phyloP scores from a whole-genome alignment of 1,140 invertebrate species.

The Hylaeus volcanicus region DNA sequence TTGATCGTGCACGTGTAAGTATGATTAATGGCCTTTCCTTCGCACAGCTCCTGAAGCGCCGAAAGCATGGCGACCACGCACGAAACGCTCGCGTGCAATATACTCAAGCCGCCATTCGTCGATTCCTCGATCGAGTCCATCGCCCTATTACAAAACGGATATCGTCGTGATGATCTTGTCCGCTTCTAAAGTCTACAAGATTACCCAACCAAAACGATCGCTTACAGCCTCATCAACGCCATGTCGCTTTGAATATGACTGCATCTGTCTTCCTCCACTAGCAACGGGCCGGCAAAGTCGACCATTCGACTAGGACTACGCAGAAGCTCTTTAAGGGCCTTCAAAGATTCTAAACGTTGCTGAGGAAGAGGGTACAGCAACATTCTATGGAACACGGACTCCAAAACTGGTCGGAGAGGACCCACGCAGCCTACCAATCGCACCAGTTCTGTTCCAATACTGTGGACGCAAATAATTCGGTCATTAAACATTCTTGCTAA shows the following conservation, averaged over 20 bases:
- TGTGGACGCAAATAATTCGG: conserved; percentile 74
- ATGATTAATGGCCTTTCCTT: conserved; percentile 84
- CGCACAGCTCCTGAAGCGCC: conserved; percentile 90
- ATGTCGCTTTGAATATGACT: conserved; percentile 91
- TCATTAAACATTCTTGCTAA: neutral
- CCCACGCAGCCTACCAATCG: conserved; percentile 91
- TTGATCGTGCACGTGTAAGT: conserved; percentile 85
- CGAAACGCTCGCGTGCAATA: conserved; percentile 89
- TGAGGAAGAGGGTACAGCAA: conserved; percentile 91
- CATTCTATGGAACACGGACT: conserved; percentile 96
- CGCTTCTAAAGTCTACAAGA: neutral
- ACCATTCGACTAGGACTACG: conserved; percentile 87
- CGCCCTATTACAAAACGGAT: conserved; percentile 82
- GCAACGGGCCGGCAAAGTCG: conserved; percentile 85
- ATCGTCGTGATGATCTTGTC: neutral
- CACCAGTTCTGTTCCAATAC: conserved; percentile 93
- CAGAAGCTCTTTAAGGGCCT: conserved; percentile 89
- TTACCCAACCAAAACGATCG: conserved; percentile 41
- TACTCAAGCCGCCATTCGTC: conserved; percentile 82
- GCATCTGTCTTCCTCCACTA: conserved; percentile 87
- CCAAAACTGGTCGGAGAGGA: conserved; percentile 91
- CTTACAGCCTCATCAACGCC: conserved; percentile 93
- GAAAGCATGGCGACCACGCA: conserved; percentile 92
- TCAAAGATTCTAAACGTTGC: conserved; percentile 91
- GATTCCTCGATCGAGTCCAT: conserved; percentile 95